Evolutionary conservation across 2,888 invertebrate species (phyloP).

Genomic region (Sipha maydis): DNA sequence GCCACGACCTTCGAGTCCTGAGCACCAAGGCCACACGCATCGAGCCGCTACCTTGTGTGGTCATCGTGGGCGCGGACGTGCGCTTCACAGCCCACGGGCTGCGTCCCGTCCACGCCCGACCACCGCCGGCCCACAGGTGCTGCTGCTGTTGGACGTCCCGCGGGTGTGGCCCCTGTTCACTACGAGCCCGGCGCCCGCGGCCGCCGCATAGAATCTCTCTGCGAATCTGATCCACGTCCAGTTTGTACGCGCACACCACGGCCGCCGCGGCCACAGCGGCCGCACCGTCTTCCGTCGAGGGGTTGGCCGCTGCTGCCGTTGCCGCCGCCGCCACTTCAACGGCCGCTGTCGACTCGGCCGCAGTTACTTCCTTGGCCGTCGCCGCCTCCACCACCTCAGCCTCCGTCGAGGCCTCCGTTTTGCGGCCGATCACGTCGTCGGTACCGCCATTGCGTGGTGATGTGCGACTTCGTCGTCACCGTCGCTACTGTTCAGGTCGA

Average conservation of each 20-base stretch:
- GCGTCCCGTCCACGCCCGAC: slow-evolving; percentile 70
- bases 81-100: slow-evolving; percentile 73
- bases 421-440: neutral
- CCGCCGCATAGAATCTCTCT: slow-evolving; percentile 71
- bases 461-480: neutral
- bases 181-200: slow-evolving; percentile 74
- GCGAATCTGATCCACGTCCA: slow-evolving; percentile 66
- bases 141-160: slow-evolving; percentile 67
- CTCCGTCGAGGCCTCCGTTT: slow-evolving; percentile 9
- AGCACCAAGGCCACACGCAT: slow-evolving; percentile 73
- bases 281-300: slow-evolving; percentile 67
- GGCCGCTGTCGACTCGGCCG: neutral
- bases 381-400: neutral
- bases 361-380: slow-evolving; percentile 65
- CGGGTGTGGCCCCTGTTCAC: slow-evolving; percentile 79
- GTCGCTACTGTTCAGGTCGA: neutral
- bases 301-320: slow-evolving; percentile 66
- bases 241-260: slow-evolving; percentile 63
- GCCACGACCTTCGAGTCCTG: slow-evolving; percentile 79
- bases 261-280: slow-evolving; percentile 66
- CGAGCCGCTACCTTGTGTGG: slow-evolving; percentile 65
- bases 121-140: slow-evolving; percentile 76
- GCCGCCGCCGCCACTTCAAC: slow-evolving; percentile 23
- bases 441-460: neutral
- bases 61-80: slow-evolving; percentile 79